Evolutionary conservation across 2,888 invertebrate species (phyloP).

Genomic region (Dysmachus trigonus): DNA sequence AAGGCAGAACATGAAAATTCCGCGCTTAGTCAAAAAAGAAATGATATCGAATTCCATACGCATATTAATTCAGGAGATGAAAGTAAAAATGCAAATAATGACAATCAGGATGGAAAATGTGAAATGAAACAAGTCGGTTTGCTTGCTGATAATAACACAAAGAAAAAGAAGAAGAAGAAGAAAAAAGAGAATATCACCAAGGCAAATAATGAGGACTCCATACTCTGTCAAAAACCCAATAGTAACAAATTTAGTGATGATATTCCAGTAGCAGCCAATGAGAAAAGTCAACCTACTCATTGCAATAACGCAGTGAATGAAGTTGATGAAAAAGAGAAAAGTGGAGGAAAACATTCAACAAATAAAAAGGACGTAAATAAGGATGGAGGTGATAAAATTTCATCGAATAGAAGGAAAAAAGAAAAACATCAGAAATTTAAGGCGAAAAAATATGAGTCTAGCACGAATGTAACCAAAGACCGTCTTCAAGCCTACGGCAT

Average conservation of each 20-base stretch:
- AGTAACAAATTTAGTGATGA: background rate
- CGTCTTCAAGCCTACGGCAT: constrained; percentile 90
- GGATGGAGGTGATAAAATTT: background rate
- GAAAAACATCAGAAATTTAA: background rate
- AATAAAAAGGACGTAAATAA: background rate
- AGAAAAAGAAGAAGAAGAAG: constrained; percentile 54
- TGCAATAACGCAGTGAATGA: background rate
- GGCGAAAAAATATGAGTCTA: constrained; percentile 44
- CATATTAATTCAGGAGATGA: too few species aligned
- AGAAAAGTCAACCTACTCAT: background rate
- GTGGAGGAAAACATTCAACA: background rate
- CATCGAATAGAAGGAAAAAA: background rate
- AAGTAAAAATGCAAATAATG: background rate
- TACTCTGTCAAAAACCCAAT: background rate
- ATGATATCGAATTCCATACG: background rate
- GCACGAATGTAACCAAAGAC: constrained; percentile 72
- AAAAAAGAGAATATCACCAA: constrained; percentile 47
- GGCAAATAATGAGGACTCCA: constrained; percentile 46
- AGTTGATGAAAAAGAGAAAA: background rate
- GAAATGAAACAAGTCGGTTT: background rate
- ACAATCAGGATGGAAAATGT: background rate
- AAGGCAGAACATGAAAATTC: background rate
- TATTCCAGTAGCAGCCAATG: background rate
- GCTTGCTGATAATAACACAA: constrained; percentile 51
- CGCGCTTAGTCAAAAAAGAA: background rate